A percentile compares a stretch with the other conserved stretches of the same genome.
phyloP scores from a whole-genome alignment of 2,888 invertebrate species.

The Drosophila villosipedis region DNA sequence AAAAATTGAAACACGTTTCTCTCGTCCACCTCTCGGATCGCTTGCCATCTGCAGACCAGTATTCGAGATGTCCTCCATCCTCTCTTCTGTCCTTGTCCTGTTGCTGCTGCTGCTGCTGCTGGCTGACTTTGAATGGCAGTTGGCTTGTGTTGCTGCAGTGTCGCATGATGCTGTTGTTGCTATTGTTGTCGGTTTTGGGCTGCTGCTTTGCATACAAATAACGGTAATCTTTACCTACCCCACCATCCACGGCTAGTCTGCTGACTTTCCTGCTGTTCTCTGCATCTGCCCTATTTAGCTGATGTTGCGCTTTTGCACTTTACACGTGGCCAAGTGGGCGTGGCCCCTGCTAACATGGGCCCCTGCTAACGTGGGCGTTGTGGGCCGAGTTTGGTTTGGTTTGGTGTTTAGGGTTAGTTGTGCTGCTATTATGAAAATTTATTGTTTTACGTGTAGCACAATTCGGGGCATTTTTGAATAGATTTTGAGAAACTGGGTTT shows the following conservation, averaged over 20 bases:
- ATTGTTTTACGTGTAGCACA: constrained; percentile 67
- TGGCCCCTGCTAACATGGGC: constrained; percentile 19
- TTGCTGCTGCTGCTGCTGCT: constrained; percentile 26
- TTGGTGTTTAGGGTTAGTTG: constrained; percentile 6
- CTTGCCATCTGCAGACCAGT: constrained; percentile 36
- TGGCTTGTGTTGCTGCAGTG: constrained; percentile 46
- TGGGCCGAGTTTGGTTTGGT: not conserved
- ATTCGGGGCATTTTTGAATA: constrained; percentile 39
- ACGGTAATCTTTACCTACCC: constrained; percentile 62
- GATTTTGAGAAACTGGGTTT: constrained; percentile 12
- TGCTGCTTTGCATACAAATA: constrained; percentile 77
- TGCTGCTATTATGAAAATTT: constrained; percentile 66
- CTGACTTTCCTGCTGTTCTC: constrained; percentile 22
- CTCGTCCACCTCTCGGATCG: constrained; percentile 36
- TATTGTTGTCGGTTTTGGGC: constrained; percentile 64
- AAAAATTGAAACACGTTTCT: constrained; percentile 73
- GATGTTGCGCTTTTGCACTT: constrained; percentile 70
- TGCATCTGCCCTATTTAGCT: constrained; percentile 57
- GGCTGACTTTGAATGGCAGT: constrained; percentile 53
- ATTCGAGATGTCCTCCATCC: not conserved
- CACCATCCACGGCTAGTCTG: not conserved
- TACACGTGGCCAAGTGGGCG: constrained; percentile 53
- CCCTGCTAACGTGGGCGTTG: constrained; percentile 42
- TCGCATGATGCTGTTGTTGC: constrained; percentile 47
- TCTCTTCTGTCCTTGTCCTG: not conserved